Evolutionary conservation across 2,888 invertebrate genomes (phyloP), one percentile per base, ranked within the genome.

Genomic region (Omphaloscelis lunosa): DNA sequence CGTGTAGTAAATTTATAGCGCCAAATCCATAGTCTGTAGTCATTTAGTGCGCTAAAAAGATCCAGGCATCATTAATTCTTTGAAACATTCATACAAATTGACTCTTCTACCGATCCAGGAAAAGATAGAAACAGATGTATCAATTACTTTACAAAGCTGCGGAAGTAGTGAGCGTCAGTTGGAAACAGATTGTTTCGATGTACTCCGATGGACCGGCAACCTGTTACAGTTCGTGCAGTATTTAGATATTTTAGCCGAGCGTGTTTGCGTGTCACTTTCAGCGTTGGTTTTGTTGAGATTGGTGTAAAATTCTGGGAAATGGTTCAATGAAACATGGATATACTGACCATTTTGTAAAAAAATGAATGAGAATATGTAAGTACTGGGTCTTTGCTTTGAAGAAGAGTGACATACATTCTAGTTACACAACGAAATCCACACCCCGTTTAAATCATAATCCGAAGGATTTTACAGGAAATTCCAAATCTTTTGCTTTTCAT

Each of bases 171-270:
- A 48, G 63, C 71, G 65, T 72, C 69, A 59, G 65, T 51, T 51
- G 15, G 69, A 72, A 81, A 77, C 69, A 68, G 74, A 77, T 81
- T 83, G 82, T 77, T 82, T 82, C 84, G 67, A 65, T 77, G 61
- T 73, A 61, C 63, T 61, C 29, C 65, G 72, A 85, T 85, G 51
- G 61, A 85, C 82, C 29, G 82, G 69, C 84, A 70, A 85, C 82
- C 77, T 85, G 82, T 85, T 85, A 85, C 83, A 34, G 66, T 41
- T 58, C 61, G 45, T 73, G 39, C 39, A 84, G 61, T 82, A 84
- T 79, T 82, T 79, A 84, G 65, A 79, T 61, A 23, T 66, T 81
- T 83, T 61, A 72, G 65, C 27, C 59, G 29, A 61, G 69, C n/a
- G 23, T 61, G 59, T 53, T 67, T 79, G 59, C 79, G 56, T 62